These are phyloP conservation scores for Corythornis madagascariensis DNA, from an alignment of 2,113 vertebrate species.

Conservation along the genomic window DNA sequence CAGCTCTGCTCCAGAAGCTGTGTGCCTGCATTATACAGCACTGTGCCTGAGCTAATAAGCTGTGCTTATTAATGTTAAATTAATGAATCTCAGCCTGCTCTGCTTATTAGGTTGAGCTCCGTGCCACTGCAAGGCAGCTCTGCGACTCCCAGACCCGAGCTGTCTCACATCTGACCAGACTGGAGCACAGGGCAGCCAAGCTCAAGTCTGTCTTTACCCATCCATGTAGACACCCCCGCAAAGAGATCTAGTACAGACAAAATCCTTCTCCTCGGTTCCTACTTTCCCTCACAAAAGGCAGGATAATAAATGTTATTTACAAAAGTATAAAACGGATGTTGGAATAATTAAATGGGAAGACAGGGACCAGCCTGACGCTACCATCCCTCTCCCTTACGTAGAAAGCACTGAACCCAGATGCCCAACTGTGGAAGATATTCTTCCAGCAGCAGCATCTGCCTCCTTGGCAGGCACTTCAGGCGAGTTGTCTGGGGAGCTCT, in stretches of 20 bases:
- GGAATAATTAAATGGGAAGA: slow-evolving; percentile 53
- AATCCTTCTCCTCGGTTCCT: not conserved
- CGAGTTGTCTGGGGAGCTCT: slow-evolving; percentile 75
- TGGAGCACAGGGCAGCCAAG: slow-evolving; percentile 47
- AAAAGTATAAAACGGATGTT: not conserved
- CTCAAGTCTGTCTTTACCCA: not conserved
- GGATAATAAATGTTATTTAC: slow-evolving; percentile 20
- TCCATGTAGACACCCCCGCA: not conserved
- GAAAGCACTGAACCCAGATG: slow-evolving; percentile 79
- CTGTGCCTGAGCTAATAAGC: slow-evolving; percentile 62
- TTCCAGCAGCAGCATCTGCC: slow-evolving; percentile 84
- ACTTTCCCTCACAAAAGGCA: not conserved
- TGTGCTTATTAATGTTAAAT: slow-evolving; percentile 73
- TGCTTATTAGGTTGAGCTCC: slow-evolving; percentile 66
- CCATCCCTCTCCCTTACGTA: slow-evolving; percentile 68
- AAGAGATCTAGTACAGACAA: not conserved
- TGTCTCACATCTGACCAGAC: slow-evolving; percentile 53
- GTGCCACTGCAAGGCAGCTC: slow-evolving; percentile 62
- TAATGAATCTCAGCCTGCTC: slow-evolving; percentile 72
- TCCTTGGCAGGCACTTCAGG: slow-evolving; percentile 78
- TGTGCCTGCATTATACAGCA: slow-evolving; percentile 36
- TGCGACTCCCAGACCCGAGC: slow-evolving; percentile 47
- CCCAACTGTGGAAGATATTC: slow-evolving; percentile 75
- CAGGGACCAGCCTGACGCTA: slow-evolving; percentile 26
- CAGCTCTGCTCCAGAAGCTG: slow-evolving; percentile 39